These are phyloP conservation scores for Drosophila rubida DNA, from an alignment of 2,888 invertebrate species.

Conservation along the genomic window DNA sequence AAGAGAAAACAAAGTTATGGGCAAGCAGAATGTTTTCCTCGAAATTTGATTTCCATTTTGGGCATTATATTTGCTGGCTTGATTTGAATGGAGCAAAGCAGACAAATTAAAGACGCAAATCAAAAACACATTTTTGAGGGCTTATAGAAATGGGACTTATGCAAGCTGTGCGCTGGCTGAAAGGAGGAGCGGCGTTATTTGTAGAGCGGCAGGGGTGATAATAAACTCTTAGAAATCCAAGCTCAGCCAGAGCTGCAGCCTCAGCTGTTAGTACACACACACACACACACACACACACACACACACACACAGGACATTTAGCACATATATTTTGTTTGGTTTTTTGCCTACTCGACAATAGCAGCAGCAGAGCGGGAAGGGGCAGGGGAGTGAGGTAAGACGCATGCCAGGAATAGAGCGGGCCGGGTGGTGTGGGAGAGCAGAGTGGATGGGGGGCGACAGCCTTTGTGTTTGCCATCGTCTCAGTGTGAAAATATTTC, in stretches of 20 bases:
- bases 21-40: no score
- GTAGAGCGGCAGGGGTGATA: not conserved
- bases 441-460: not conserved
- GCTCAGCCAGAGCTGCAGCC: constrained; percentile 14
- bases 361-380: constrained; percentile 5
- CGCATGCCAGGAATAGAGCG: not conserved
- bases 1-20: no score
- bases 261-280: constrained; percentile 16
- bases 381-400: not conserved
- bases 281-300: constrained; percentile 19
- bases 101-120: constrained; percentile 18
- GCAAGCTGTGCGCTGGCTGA: not conserved
- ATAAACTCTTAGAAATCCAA: constrained; percentile 34
- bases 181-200: no score
- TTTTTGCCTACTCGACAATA: constrained; percentile 60
- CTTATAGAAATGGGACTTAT: not conserved
- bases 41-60: not conserved
- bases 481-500: constrained; percentile 60
- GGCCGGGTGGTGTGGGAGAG: not conserved
- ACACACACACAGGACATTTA: constrained; percentile 19
- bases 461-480: constrained; percentile 47
- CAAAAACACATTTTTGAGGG: not conserved
- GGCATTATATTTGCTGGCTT: not conserved
- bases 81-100: not conserved
- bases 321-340: constrained; percentile 44